Conservation (phyloP, 2,113 vertebrate species). For the Muntiacus reevesi region DNA sequence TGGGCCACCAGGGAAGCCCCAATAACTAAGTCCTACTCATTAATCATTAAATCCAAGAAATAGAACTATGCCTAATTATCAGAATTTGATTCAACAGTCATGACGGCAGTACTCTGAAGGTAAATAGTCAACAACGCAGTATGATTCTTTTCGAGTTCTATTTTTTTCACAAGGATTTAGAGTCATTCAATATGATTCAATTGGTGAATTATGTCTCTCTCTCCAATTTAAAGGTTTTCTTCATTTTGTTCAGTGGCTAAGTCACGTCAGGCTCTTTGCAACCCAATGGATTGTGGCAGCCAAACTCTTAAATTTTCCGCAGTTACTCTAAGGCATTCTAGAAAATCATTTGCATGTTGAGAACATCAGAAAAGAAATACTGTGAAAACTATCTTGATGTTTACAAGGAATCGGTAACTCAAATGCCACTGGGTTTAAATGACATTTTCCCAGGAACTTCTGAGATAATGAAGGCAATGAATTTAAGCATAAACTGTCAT, state of each 20-base stretch:
- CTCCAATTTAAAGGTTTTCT: neutral
- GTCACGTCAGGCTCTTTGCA: neutral
- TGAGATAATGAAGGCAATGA: slow-evolving; percentile 65
- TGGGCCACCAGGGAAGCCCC: neutral
- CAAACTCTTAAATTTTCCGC: neutral
- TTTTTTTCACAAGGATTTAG: neutral
- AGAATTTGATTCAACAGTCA: neutral
- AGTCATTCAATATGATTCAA: neutral
- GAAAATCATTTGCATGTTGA: slow-evolving; percentile 54
- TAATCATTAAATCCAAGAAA: neutral
- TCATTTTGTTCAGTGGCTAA: neutral
- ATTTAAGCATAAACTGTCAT: slow-evolving; percentile 73
- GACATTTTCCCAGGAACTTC: slow-evolving; percentile 75
- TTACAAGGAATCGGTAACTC: slow-evolving; percentile 66
- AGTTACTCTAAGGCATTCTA: neutral
- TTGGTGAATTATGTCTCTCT: neutral
- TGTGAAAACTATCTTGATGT: neutral
- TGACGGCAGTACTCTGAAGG: rapidly evolving
- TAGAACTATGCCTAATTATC: neutral
- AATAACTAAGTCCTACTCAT: neutral
- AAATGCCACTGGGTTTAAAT: slow-evolving; percentile 74
- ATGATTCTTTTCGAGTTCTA: neutral
- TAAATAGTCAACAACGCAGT: rapidly evolving
- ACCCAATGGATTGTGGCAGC: neutral
- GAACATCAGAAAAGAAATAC: slow-evolving; percentile 59